phyloP scores from a whole-genome alignment of 2,113 vertebrate genomes.

The Grus americana region DNA sequence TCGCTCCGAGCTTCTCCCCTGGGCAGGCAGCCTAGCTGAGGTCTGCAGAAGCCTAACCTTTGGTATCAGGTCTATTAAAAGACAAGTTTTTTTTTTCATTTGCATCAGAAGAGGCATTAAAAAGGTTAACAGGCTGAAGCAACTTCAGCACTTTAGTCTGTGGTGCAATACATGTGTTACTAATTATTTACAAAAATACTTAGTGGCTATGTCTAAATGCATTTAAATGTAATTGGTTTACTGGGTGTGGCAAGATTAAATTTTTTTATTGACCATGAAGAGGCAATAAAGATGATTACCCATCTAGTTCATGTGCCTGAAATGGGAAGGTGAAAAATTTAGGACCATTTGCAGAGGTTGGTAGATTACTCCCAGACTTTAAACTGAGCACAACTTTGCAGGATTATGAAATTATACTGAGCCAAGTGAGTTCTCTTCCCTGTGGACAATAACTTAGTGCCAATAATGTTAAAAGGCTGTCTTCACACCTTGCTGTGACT shows the following conservation, averaged over 20 bases:
- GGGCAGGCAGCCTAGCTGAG: not conserved
- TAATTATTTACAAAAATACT: not conserved
- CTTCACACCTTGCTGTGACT: not conserved
- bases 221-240: not conserved
- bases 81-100: not conserved
- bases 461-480: rapidly evolving
- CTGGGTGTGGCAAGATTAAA: not conserved
- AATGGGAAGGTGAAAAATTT: not conserved
- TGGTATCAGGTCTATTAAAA: not conserved
- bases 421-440: not conserved
- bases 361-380: not conserved
- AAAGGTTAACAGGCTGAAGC: not conserved
- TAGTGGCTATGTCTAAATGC: not conserved
- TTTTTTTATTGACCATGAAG: not conserved
- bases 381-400: not conserved
- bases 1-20: too few species aligned
- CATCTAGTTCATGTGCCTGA: not conserved
- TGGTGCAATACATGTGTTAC: not conserved
- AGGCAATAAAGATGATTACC: not conserved
- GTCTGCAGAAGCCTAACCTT: not conserved
- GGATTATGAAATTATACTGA: not conserved
- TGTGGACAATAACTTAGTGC: not conserved
- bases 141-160: not conserved
- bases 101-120: not conserved
- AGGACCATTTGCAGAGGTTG: not conserved